These are phyloP conservation scores for Scaptomyza cyrtandrae DNA, from an alignment of 2,888 invertebrate species.

Conservation along the genomic window DNA sequence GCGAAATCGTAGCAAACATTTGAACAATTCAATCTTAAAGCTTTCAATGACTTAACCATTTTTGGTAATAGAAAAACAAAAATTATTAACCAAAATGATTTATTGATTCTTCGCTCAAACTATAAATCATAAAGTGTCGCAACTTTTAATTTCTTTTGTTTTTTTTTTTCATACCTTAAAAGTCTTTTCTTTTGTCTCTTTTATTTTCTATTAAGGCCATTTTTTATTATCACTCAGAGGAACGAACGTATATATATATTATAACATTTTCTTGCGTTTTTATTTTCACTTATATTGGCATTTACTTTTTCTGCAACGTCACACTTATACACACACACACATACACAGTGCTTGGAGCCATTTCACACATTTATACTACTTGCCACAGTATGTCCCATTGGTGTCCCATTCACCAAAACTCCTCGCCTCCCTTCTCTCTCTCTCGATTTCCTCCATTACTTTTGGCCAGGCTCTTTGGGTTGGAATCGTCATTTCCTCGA, in stretches of 20 bases:
- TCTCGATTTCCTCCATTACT: neutral
- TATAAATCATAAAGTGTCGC: neutral
- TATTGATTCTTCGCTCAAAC: too few species aligned
- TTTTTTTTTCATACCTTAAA: neutral
- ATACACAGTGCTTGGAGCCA: conserved; percentile 30
- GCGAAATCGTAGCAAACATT: too few species aligned
- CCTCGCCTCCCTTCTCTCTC: neutral
- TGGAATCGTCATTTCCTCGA: conserved; percentile 50
- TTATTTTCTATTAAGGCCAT: neutral
- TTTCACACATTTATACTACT: conserved; percentile 51
- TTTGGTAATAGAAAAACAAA: too few species aligned
- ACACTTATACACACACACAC: conserved; percentile 1
- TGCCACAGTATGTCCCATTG: too few species aligned
- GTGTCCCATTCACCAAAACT: conserved; percentile 10
- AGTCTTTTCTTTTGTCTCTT: neutral
- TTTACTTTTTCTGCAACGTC: conserved; percentile 19
- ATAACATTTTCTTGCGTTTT: conserved; percentile 1
- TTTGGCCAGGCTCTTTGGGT: conserved; percentile 2
- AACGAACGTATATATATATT: neutral
- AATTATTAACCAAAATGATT: too few species aligned
- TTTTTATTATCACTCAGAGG: neutral
- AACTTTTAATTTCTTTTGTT: neutral
- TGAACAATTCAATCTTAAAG: too few species aligned
- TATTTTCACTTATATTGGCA: conserved; percentile 10
- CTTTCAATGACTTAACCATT: too few species aligned